Evolutionary conservation across 2,888 invertebrate species (phyloP), one percentile per base, ranked within the genome.

Genomic region (Anarsia innoxiella): DNA sequence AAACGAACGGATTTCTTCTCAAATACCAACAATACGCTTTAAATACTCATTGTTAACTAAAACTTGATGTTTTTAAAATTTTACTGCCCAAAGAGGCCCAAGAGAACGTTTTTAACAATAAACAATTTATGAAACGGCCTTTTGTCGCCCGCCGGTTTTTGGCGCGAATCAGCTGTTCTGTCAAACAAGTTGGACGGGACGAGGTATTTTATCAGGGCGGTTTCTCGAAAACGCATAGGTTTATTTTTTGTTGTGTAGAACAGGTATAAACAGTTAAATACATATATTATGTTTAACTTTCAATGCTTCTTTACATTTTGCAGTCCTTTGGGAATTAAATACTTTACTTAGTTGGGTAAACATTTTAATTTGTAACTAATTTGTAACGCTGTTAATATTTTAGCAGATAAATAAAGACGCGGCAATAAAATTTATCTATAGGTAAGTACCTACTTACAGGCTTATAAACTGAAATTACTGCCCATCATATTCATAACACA

Each of bases 141-240:
- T 40, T 43, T 47, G 40, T 48, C 47, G 45, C 41, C n/a, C n/a
- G n/a, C n/a, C n/a, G 33, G 12, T 35, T 46, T 46, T 49, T 48
- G 54, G 51, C 53, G 53, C 40, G 48, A 49, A 53, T 56, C 56
- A 56, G 56, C 56, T 56, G 54, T 44, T 25, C 12, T 13, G 46
- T 43, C 36, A 40, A 39, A 48, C 45, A 38, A 33, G 48, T 46
- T 49, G 34, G 37, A 37, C 48, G 19, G 34, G 37, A 37, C 48
- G 19, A 31, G 40, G 42, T 36, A 39, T 33, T 45, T 41, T 50
- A 49, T 39, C 46, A 51, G 41, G 33, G 33, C 30, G 28, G 23
- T 27, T 12, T 25, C 23, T 29, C 30, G 16, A 32, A 25, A 33
- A 11, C 26, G 25, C 3, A 33, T 26, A 26, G 26, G 13, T 25